Evolutionary conservation across 2,888 invertebrate genomes (phyloP).

Genomic region (Lumbricus terrestris): DNA sequence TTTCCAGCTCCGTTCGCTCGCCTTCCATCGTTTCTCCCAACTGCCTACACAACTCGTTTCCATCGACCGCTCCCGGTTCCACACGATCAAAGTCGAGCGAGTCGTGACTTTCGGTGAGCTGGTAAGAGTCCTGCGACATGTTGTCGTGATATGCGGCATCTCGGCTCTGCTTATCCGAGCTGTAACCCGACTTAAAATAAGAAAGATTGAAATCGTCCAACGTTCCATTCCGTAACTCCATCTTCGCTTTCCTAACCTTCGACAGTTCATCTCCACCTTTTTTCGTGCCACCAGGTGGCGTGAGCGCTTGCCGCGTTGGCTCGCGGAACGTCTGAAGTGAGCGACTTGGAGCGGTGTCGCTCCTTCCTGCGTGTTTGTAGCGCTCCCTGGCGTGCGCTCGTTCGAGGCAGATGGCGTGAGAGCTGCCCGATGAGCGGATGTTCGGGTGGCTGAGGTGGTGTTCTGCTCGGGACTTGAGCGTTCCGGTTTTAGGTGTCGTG

Average conservation of each 20-base stretch:
- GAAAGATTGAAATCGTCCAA: constrained; percentile 40
- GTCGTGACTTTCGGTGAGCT: constrained; percentile 37
- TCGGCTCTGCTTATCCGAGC: background rate
- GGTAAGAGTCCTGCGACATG: constrained; percentile 45
- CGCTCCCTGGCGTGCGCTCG: background rate
- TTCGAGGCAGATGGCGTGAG: constrained; percentile 49
- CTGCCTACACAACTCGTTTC: constrained; percentile 14
- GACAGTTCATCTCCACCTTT: background rate
- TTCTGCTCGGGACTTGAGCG: constrained; percentile 49
- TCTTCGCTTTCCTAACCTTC: background rate
- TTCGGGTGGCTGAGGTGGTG: constrained; percentile 41
- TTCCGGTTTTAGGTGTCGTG: constrained; percentile 55
- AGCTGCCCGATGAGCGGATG: constrained; percentile 54
- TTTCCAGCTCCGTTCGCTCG: background rate
- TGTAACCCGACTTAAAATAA: constrained; percentile 32
- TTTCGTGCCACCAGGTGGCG: background rate
- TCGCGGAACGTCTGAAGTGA: constrained; percentile 17
- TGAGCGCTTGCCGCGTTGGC: background rate
- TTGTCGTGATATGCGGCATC: constrained; percentile 30
- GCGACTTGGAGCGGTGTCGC: background rate
- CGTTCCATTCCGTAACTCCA: constrained; percentile 24
- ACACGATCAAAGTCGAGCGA: constrained; percentile 19
- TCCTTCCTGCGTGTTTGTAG: background rate
- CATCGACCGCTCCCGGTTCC: background rate
- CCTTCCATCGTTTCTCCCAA: background rate